A percentile compares a stretch with the other conserved stretches of the same genome.
Conservation (phyloP, 2,113 vertebrate species). For the Pithys albifrons region DNA sequence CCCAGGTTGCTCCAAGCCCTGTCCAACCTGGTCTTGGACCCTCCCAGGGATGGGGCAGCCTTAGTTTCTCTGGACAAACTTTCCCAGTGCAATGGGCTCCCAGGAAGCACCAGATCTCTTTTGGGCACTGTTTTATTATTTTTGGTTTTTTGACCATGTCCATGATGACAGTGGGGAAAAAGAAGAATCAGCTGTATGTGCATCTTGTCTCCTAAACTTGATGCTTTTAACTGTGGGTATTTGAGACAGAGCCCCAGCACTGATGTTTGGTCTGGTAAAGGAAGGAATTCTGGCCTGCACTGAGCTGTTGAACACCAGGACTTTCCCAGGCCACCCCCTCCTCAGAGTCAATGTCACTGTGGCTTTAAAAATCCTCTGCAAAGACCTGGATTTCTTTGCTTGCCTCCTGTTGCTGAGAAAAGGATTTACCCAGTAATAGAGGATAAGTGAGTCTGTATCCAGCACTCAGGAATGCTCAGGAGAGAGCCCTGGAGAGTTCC, state of each 20-base stretch:
- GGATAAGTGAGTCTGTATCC: background rate
- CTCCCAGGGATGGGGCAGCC: fast-evolving
- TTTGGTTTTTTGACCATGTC: too few relatives aligned
- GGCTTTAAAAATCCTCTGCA: background rate
- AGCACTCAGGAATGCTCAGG: background rate
- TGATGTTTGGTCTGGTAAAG: background rate
- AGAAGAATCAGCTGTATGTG: fast-evolving
- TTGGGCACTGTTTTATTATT: too few relatives aligned
- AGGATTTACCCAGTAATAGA: background rate
- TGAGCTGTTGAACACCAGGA: background rate
- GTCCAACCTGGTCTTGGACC: background rate
- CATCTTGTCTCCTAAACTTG: background rate
- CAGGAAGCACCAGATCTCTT: background rate
- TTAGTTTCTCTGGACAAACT: background rate
- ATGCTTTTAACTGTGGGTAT: background rate
- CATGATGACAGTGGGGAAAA: too few relatives aligned
- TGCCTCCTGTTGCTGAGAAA: background rate
- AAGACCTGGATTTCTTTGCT: background rate
- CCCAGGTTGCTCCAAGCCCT: background rate
- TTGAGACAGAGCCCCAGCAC: background rate
- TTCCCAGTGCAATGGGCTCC: background rate
- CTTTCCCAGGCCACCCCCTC: background rate
- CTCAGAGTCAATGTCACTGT: background rate
- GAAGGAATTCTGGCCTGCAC: background rate
- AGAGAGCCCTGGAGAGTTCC: background rate